These are phyloP conservation scores for Astatotilapia flaviijosephi DNA, from an alignment of 2,113 vertebrate genomes.

Conservation along the genomic window DNA sequence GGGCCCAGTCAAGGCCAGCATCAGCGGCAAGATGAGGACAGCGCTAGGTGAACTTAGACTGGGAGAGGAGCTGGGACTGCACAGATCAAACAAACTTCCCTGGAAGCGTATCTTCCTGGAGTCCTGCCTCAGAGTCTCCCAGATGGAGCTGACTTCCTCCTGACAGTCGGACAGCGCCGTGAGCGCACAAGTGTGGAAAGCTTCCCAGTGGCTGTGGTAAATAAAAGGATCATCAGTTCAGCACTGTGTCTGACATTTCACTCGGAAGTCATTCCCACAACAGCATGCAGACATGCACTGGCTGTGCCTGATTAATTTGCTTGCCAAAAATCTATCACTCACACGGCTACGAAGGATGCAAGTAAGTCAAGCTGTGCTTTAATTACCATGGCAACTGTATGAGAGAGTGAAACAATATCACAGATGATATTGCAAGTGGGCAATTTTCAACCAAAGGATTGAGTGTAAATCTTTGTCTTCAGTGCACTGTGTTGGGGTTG, in stretches of 20 bases:
- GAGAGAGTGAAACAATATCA: constrained; percentile 42
- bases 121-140: constrained; percentile 73
- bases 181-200: constrained; percentile 72
- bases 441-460: constrained; percentile 11
- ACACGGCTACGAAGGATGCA: background rate
- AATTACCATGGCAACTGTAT: constrained; percentile 59
- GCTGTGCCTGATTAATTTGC: constrained; percentile 3
- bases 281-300: background rate
- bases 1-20: constrained; percentile 14
- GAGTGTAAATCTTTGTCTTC: constrained; percentile 42
- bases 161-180: constrained; percentile 64
- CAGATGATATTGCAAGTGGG: constrained; percentile 18
- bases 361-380: constrained; percentile 35
- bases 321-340: constrained; percentile 37
- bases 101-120: constrained; percentile 73
- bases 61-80: constrained; percentile 56
- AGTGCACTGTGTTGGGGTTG: background rate
- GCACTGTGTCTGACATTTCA: background rate
- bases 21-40: constrained; percentile 39
- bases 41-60: background rate
- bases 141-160: constrained; percentile 71
- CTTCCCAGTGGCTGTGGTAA: constrained; percentile 74
- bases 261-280: background rate
- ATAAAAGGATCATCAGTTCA: constrained; percentile 37
- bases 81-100: constrained; percentile 75